A percentile compares a stretch with the other conserved stretches of the same genome.
phyloP scores from a whole-genome alignment of 2,888 invertebrate species.

The Rhagonycha lutea region DNA sequence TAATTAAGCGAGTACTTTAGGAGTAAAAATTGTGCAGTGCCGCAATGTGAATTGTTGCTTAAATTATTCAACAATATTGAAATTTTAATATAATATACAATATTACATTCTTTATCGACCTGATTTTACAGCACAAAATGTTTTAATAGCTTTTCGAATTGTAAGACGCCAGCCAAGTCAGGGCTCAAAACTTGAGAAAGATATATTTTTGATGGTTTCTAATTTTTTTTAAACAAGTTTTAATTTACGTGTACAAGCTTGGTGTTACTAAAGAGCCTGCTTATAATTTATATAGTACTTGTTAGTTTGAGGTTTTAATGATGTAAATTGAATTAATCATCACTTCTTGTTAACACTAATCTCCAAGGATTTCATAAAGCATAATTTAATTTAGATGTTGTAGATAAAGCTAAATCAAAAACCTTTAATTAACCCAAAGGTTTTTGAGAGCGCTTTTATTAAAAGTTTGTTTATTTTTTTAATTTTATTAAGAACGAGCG shows the following conservation, averaged over 20 bases:
- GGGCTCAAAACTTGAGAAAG: too few species aligned
- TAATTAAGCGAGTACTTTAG: too few species aligned
- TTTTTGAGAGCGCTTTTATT: background rate
- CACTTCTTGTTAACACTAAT: background rate
- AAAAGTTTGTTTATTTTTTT: background rate
- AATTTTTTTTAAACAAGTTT: background rate
- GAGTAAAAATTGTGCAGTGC: too few species aligned
- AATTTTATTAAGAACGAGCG: background rate
- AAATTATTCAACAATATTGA: too few species aligned
- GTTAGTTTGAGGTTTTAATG: background rate
- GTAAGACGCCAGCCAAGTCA: too few species aligned
- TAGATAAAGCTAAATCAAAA: background rate
- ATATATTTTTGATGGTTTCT: background rate
- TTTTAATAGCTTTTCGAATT: too few species aligned
- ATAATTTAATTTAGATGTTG: background rate
- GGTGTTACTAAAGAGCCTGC: background rate
- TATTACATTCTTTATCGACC: too few species aligned
- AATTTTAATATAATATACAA: too few species aligned
- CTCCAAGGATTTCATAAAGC: background rate
- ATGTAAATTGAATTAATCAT: background rate
- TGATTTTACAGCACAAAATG: too few species aligned
- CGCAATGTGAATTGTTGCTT: too few species aligned
- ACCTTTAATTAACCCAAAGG: background rate
- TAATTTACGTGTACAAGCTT: background rate
- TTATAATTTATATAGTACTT: background rate